These are phyloP conservation scores for Galaxias olidus DNA, from an alignment of 2,797 vertebrate species.

Conservation along the genomic window DNA sequence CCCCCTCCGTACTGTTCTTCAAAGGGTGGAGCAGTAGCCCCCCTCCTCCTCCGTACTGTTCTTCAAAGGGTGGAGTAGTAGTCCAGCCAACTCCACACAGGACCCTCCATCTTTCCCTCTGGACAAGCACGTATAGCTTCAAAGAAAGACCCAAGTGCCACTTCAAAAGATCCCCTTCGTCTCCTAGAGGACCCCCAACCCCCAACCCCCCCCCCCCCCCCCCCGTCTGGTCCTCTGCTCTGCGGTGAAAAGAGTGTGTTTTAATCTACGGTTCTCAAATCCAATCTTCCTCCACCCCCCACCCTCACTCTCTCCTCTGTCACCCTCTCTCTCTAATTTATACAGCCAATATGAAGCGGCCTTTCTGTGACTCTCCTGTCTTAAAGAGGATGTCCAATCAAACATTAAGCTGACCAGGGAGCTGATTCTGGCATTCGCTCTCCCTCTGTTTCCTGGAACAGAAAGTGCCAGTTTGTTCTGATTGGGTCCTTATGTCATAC, in stretches of 20 bases:
- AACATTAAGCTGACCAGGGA: slow-evolving; percentile 10
- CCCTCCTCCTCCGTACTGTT: too few species aligned
- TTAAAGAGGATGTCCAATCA: slow-evolving; percentile 22
- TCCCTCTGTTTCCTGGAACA: too few species aligned
- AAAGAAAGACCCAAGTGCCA: slow-evolving; percentile 38
- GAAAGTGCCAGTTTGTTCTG: too few species aligned
- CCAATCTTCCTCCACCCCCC: too few species aligned
- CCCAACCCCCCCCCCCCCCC: too few species aligned
- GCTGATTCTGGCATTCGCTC: neutral
- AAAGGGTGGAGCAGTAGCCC: too few species aligned
- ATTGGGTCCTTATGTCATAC: too few species aligned
- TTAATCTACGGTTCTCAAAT: slow-evolving; percentile 12
- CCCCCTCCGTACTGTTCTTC: too few species aligned
- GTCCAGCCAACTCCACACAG: slow-evolving; percentile 6
- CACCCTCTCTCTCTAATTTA: neutral
- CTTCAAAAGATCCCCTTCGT: slow-evolving; percentile 47
- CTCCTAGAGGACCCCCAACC: slow-evolving; percentile 5
- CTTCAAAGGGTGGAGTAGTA: too few species aligned
- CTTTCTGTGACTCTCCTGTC: slow-evolving; percentile 2
- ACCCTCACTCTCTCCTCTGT: neutral
- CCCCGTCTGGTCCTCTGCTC: too few species aligned
- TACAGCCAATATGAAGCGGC: slow-evolving; percentile 4
- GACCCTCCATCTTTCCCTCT: slow-evolving; percentile 28
- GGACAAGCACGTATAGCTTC: slow-evolving; percentile 39
- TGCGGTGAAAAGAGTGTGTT: neutral